phyloP scores from a whole-genome alignment of 2,888 invertebrate genomes.

The Drosophila fungiperda region DNA sequence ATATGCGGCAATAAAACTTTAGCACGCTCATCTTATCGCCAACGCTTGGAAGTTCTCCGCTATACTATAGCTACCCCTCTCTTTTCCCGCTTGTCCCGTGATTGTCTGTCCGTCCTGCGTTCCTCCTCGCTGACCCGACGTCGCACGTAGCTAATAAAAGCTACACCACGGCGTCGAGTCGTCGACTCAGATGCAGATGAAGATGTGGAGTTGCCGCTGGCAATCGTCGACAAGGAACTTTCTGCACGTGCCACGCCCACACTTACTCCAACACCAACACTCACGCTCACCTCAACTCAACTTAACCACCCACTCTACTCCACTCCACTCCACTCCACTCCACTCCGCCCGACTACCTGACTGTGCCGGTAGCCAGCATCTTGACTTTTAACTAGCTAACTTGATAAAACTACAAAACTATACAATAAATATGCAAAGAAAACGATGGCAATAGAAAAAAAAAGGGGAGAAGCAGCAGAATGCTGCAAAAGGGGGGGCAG shows the following conservation, averaged over 20 bases:
- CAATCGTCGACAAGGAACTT: conserved; percentile 47
- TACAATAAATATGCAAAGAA: conserved; percentile 79
- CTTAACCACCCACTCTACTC: conserved; percentile 21
- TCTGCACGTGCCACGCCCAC: conserved; percentile 50
- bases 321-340: conserved; percentile 14
- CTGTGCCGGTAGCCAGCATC: conserved; percentile 58
- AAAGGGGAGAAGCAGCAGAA: conserved; percentile 3
- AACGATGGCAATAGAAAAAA: conserved; percentile 21
- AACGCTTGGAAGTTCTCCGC: conserved; percentile 63
- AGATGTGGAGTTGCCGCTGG: conserved; percentile 51
- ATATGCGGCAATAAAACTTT: conserved; percentile 79
- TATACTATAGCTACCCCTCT: conserved; percentile 11
- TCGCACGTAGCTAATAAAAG: conserved; percentile 75
- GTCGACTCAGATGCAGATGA: conserved; percentile 55
- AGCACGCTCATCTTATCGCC: conserved; percentile 79
- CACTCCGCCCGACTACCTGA: conserved; percentile 9
- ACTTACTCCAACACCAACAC: no score
- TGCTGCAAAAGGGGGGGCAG: conserved; percentile 8
- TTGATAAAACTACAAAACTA: conserved; percentile 80
- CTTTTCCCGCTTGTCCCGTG: background rate
- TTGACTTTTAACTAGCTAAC: conserved; percentile 80
- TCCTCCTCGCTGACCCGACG: conserved; percentile 38
- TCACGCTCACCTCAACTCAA: background rate
- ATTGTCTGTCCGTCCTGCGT: conserved; percentile 1
- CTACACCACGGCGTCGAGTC: conserved; percentile 52